Percentiles rank a stretch among this genome's conserved stretches.
Evolutionary conservation across 2,113 vertebrate species (phyloP).

Genomic region (Turdus rufiventris): DNA sequence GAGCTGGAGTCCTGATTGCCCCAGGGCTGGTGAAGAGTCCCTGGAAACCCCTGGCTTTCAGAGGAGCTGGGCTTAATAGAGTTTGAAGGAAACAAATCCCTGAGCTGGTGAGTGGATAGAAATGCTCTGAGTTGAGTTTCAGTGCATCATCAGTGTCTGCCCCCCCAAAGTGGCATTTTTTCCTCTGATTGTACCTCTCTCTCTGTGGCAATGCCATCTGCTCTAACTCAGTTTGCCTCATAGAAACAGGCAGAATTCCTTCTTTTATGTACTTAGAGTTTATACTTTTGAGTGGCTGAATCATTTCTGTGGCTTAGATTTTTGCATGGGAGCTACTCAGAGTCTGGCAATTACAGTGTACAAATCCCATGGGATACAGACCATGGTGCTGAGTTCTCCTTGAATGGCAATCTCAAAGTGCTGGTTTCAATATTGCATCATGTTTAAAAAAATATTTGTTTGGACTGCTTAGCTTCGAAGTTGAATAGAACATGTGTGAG

Average conservation of each 20-base stretch:
- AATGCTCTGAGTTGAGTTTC: accelerated
- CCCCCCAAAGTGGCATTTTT: accelerated
- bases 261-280: not conserved
- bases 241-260: not conserved
- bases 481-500: not conserved
- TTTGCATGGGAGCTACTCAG: not conserved
- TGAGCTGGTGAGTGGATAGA: not conserved
- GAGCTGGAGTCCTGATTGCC: not conserved
- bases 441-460: not conserved
- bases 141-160: not conserved
- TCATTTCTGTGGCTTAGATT: not conserved
- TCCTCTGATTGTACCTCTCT: not conserved
- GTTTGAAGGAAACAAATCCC: not conserved
- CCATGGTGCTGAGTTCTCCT: not conserved
- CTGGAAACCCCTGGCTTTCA: not conserved
- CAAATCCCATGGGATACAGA: not conserved
- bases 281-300: not conserved
- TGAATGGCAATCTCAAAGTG: not conserved
- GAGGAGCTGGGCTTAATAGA: not conserved
- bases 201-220: accelerated
- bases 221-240: not conserved
- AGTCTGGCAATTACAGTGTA: not conserved
- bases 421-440: not conserved
- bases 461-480: not conserved
- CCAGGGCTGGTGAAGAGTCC: not conserved